phyloP scores from a whole-genome alignment of 53 echinoderm and acorn worm species.

The Actinopyga echinites region DNA sequence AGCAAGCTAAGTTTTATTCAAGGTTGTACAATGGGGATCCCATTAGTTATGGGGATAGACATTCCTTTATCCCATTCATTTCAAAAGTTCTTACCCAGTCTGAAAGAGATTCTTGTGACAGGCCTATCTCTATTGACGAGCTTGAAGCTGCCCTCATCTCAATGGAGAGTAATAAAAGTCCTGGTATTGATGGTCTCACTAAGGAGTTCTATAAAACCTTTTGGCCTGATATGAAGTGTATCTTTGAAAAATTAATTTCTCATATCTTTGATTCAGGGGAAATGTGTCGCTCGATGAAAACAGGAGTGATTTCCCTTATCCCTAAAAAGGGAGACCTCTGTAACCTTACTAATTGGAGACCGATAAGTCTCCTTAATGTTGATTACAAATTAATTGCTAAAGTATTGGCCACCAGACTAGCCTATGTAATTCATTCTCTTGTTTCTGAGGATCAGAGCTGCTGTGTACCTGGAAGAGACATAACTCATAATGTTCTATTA shows the following conservation, averaged over 20 bases:
- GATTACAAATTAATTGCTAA: slow-evolving; percentile 26
- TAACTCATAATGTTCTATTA: slow-evolving; percentile 18
- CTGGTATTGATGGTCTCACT: slow-evolving; percentile 35
- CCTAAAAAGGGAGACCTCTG: slow-evolving; percentile 24
- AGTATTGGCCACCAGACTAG: not conserved
- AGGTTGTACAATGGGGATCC: not conserved
- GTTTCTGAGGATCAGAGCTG: slow-evolving; percentile 33
- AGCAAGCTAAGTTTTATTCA: not conserved
- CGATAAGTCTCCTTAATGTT: no score
- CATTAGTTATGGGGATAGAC: no score
- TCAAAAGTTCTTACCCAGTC: no score
- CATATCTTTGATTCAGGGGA: not conserved
- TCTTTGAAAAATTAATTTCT: not conserved
- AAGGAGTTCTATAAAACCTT: slow-evolving; percentile 26
- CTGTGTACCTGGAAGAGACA: slow-evolving; percentile 26
- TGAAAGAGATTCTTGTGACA: no score
- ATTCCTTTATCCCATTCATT: no score
- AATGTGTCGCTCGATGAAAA: not conserved
- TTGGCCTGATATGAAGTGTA: slow-evolving; percentile 1
- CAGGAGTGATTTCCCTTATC: slow-evolving; percentile 22
- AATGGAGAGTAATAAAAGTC: slow-evolving; percentile 25
- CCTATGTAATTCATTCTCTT: slow-evolving; percentile 5
- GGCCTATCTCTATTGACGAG: not conserved
- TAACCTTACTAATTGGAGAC: slow-evolving; percentile 27
- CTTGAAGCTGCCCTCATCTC: not conserved